phyloP scores from a whole-genome alignment of 2,113 vertebrate species.

The Coreoperca whiteheadi region DNA sequence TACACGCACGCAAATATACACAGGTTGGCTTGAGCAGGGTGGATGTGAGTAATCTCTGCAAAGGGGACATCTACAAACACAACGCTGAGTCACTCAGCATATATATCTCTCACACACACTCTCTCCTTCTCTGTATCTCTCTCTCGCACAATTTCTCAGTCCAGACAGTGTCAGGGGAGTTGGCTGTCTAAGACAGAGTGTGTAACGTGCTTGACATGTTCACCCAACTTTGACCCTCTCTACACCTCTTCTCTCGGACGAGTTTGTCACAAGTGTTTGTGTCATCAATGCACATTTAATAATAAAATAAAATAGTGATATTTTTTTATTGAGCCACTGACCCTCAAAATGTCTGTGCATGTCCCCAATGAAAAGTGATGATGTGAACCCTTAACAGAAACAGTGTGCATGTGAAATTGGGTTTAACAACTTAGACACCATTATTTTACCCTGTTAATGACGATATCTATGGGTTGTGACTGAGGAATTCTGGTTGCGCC shows the following conservation, averaged over 20 bases:
- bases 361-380: neutral
- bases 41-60: conserved; percentile 42
- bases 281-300: neutral
- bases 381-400: neutral
- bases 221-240: conserved; percentile 18
- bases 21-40: conserved; percentile 13
- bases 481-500: neutral
- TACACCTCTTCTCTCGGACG: neutral
- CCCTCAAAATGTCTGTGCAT: neutral
- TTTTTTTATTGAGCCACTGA: neutral
- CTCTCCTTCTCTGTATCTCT: neutral
- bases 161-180: conserved; percentile 13
- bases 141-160: neutral
- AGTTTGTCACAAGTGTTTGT: neutral
- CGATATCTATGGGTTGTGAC: neutral
- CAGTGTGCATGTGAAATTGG: neutral
- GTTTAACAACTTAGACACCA: neutral
- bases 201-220: conserved; percentile 20
- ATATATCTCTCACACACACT: conserved; percentile 1
- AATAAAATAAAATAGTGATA: neutral
- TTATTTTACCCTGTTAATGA: neutral
- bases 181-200: conserved; percentile 7
- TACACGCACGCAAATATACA: conserved; percentile 24
- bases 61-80: conserved; percentile 33
- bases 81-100: conserved; percentile 57